A percentile compares a stretch with the other conserved stretches of the same genome.
Conservation (phyloP, 1,140 invertebrate genomes). For the Pararge aegeria region DNA sequence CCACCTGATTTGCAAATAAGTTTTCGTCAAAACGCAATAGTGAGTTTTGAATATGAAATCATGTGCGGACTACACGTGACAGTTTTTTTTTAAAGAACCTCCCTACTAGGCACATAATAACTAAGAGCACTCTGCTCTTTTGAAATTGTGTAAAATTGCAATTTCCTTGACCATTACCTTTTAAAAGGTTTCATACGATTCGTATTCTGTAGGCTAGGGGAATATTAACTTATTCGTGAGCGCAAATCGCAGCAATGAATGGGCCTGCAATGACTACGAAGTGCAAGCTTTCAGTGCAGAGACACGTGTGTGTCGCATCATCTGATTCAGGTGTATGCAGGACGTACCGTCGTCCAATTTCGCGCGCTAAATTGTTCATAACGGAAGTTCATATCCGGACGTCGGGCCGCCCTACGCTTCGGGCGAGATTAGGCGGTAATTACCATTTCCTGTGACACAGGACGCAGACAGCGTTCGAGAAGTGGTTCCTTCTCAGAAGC, state of each 20-base stretch:
- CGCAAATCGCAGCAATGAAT: constrained; percentile 52
- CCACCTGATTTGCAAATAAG: too few relatives aligned
- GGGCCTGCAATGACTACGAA: constrained; percentile 38
- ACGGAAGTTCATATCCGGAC: constrained; percentile 83
- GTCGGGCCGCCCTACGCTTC: constrained; percentile 67
- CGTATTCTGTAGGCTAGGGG: constrained; percentile 50
- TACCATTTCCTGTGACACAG: constrained; percentile 79
- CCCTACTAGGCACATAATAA: constrained; percentile 4
- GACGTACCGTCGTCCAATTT: constrained; percentile 79
- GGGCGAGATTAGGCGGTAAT: constrained; percentile 81
- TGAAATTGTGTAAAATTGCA: constrained; percentile 51
- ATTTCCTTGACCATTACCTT: constrained; percentile 46
- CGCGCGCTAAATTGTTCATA: constrained; percentile 83
- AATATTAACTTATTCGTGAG: constrained; percentile 50
- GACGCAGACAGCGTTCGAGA: constrained; percentile 68
- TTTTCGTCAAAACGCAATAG: too few relatives aligned
- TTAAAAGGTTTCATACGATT: constrained; percentile 54
- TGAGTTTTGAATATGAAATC: too few relatives aligned
- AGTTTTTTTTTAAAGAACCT: neutral
- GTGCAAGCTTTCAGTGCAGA: constrained; percentile 22
- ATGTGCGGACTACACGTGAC: too few relatives aligned
- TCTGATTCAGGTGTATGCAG: constrained; percentile 65
- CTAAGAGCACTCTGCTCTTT: constrained; percentile 2
- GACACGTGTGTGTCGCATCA: constrained; percentile 51
- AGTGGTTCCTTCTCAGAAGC: constrained; percentile 50